Evolutionary conservation across 2,113 vertebrate species (phyloP), one percentile per base, ranked within the genome.

Genomic region (Ursus arctos): DNA sequence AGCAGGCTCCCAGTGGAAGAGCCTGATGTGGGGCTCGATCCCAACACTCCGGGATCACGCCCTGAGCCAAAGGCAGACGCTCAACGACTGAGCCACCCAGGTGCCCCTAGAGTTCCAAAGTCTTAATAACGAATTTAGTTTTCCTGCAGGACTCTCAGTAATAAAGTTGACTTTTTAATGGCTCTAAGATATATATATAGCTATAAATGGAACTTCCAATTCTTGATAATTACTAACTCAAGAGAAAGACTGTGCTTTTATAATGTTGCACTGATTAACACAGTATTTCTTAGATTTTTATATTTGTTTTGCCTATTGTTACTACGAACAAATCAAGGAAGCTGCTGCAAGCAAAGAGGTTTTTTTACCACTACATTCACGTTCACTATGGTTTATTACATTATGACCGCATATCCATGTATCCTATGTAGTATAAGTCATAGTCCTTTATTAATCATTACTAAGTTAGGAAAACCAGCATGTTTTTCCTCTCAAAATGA

Each of bases 81-180:
- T 43, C 43, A 43, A 43, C 5, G 43, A 43, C 43, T 43, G 43
- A 43, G 43, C 43, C 43, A 43, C 43, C 43, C 43, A 43, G 43
- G 43, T 6, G 6, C 43, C 43, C 43, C 43, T 43, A 96, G 43
- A 94, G 53, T 87, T 82, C 57, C 57, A 96, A 57, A 92, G n/a
- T 53, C 57, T 89, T 94, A 69, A 72, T 43, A 85, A 77, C 11
- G 87, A 95, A 83, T 57, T 83, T 87, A 33, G 36, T 92, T 95
- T 91, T 96, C 83, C 57, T 93, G 11, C 6, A 72, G 61, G 59
- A 87, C 40, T 92, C 86, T 80, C 43, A 71, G 24, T 71, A 90
- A 92, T 82, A 87, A 87, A 85, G 86, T 76, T 90, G 88, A 61
- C 31, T 90, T 93, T 88, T 80, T 79, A 88, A 94, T 59, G 74